Evolutionary conservation across 2,113 vertebrate genomes (phyloP).

Genomic region (Tonatia bakeri): DNA sequence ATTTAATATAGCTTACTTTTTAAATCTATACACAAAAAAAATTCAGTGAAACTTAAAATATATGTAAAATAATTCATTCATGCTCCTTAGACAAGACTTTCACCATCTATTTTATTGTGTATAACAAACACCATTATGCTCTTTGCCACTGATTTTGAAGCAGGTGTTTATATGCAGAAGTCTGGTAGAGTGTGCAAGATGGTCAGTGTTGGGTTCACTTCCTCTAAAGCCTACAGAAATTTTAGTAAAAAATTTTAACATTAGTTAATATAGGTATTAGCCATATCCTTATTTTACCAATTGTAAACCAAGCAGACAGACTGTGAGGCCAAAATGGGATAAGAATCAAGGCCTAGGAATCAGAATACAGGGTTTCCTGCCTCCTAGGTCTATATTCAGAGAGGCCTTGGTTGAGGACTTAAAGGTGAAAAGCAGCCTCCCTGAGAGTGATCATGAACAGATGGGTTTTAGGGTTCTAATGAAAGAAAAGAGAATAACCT

Average conservation of each 20-base stretch:
- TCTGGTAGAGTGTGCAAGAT: not conserved
- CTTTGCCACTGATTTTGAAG: not conserved
- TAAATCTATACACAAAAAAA: slow-evolving; percentile 10
- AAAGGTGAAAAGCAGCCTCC: slow-evolving; percentile 58
- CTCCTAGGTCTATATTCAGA: slow-evolving; percentile 59
- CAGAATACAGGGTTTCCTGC: slow-evolving; percentile 45
- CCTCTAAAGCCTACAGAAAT: not conserved
- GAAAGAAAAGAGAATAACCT: slow-evolving; percentile 63
- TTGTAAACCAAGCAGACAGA: not conserved
- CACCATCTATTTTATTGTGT: not conserved
- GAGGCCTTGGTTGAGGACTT: slow-evolving; percentile 38
- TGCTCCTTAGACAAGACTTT: not conserved
- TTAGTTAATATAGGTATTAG: not conserved
- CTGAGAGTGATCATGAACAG: slow-evolving; percentile 55
- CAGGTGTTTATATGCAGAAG: not conserved
- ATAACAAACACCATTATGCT: not conserved
- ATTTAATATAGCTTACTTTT: slow-evolving; percentile 6
- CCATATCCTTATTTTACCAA: not conserved
- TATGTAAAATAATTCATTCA: not conserved
- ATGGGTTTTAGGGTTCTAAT: slow-evolving; percentile 54
- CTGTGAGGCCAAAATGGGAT: not conserved
- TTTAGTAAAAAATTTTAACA: not conserved
- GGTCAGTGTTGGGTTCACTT: not conserved
- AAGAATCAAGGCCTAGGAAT: slow-evolving; percentile 30
- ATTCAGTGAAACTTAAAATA: slow-evolving; percentile 14